Base-by-base conservation (phyloP, 2,888 invertebrate genomes). In the Allacma fusca region DNA sequence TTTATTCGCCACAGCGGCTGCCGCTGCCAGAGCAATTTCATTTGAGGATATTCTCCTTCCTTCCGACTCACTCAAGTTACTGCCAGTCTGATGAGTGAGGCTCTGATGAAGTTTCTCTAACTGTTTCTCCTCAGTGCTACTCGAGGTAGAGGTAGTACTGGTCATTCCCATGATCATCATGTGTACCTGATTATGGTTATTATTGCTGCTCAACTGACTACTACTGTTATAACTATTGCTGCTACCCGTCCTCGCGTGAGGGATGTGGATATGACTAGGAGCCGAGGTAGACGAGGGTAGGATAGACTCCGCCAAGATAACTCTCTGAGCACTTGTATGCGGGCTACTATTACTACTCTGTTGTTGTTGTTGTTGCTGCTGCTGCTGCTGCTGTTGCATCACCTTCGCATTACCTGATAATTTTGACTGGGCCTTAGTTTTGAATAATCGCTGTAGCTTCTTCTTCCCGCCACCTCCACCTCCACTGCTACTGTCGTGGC, bases 341-440 rank as follows among this genome's bases (percentile, higher is more conserved):
- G 72, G 57, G 29, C n/a, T 1, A 21, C 5, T 16, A 1, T 72
- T 44, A 1, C n/a, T n/a, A n/a, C n/a, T n/a, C n/a, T n/a, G n/a
- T n/a, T n/a, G n/a, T n/a, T n/a, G n/a, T n/a, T n/a, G n/a, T n/a
- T n/a, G n/a, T n/a, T n/a, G n/a, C n/a, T n/a, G n/a, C n/a, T n/a
- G n/a, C n/a, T n/a, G n/a, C n/a, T 72, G 50, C 34, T 74, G 62
- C 29, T 78, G 69, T 29, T 70, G 69, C 34, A 64, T 65, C 21
- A 40, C 21, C 57, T 77, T 50, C 43, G 74, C 71, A 62, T 72
- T 44, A 65, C 76, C 84, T 73, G 40, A 83, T 83, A 90, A 90
- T 87, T 91, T 91, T 79, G 91, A 91, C 88, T 93, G 92, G 71
- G 91, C 91, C 85, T 91, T 90, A 69, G 92, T 93, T 88, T 91